Evolutionary conservation across 1,140 invertebrate genomes (phyloP).

Genomic region (Anadara kagoshimensis): DNA sequence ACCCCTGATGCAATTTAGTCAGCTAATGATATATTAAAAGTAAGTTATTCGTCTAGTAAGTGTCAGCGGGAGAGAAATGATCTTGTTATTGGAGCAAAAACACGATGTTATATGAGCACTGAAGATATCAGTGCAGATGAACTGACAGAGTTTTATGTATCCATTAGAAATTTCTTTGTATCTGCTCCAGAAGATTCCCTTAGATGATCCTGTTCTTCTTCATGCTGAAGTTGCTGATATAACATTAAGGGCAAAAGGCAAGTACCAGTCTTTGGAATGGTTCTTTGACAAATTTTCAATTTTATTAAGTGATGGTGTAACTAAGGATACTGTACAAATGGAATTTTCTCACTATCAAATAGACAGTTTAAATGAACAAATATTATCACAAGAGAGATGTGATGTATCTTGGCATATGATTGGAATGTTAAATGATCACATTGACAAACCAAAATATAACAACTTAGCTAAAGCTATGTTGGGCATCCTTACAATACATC

Average conservation of each 20-base stretch:
- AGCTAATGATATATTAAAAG: background rate
- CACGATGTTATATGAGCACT: background rate
- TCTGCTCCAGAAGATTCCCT: slow-evolving; percentile 12
- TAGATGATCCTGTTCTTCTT: slow-evolving; percentile 1
- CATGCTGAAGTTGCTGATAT: slow-evolving; percentile 21
- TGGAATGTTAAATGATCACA: too few species aligned
- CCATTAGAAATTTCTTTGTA: slow-evolving; percentile 16
- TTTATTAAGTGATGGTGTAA: too few species aligned
- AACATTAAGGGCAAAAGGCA: background rate
- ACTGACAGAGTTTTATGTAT: background rate
- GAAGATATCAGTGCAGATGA: background rate
- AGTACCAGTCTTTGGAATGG: slow-evolving; percentile 2
- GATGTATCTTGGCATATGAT: too few species aligned
- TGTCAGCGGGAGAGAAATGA: slow-evolving; percentile 4
- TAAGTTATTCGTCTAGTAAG: slow-evolving; percentile 3
- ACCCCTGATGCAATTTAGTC: slow-evolving; percentile 9
- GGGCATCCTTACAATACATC: too few species aligned
- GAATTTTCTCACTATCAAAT: slow-evolving; percentile 10
- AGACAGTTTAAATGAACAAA: too few species aligned
- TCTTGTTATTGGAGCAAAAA: background rate
- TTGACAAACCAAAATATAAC: too few species aligned
- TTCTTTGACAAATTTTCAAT: slow-evolving; percentile 20
- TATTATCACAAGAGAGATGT: too few species aligned
- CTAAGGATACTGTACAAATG: slow-evolving; percentile 1
- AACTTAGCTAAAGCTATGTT: too few species aligned